These are phyloP conservation scores for Ctenicera cuprea DNA, from an alignment of 2,888 invertebrate genomes.

Conservation along the genomic window DNA sequence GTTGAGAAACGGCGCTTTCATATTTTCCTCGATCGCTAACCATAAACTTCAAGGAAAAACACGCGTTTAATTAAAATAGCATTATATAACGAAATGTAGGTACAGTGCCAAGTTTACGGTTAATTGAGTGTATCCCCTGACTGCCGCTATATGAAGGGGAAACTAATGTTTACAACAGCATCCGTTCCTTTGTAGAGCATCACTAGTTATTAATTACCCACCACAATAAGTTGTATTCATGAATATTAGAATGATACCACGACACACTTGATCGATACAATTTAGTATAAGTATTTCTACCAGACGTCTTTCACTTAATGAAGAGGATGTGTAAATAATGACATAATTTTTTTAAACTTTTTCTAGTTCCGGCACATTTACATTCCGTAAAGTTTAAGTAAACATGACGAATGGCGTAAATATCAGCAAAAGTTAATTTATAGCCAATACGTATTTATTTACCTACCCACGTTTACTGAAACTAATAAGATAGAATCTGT, in stretches of 20 bases:
- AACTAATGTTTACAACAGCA: slow-evolving; percentile 34
- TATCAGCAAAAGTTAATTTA: slow-evolving; percentile 21
- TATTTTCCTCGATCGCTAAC: slow-evolving; percentile 12
- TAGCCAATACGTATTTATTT: not conserved
- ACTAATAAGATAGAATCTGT: not conserved
- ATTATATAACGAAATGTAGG: slow-evolving; percentile 20
- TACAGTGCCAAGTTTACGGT: slow-evolving; percentile 21
- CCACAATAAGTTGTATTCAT: slow-evolving; percentile 27
- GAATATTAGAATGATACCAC: slow-evolving; percentile 19
- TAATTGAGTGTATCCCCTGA: slow-evolving; percentile 32
- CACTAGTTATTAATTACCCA: slow-evolving; percentile 36
- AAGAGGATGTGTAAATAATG: not conserved
- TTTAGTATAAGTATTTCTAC: not conserved
- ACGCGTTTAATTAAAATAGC: slow-evolving; percentile 29
- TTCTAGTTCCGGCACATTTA: not conserved
- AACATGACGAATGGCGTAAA: not conserved
- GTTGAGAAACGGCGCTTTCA: slow-evolving; percentile 1
- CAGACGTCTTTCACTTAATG: not conserved
- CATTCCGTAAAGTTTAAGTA: not conserved
- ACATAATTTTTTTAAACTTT: not conserved
- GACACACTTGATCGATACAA: slow-evolving; percentile 29
- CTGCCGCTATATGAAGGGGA: slow-evolving; percentile 14
- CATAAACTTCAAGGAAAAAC: slow-evolving; percentile 16
- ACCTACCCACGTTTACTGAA: slow-evolving; percentile 2
- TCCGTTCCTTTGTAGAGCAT: slow-evolving; percentile 26